Conservation (phyloP, 1,140 invertebrate species). For the Microplitis mediator region DNA sequence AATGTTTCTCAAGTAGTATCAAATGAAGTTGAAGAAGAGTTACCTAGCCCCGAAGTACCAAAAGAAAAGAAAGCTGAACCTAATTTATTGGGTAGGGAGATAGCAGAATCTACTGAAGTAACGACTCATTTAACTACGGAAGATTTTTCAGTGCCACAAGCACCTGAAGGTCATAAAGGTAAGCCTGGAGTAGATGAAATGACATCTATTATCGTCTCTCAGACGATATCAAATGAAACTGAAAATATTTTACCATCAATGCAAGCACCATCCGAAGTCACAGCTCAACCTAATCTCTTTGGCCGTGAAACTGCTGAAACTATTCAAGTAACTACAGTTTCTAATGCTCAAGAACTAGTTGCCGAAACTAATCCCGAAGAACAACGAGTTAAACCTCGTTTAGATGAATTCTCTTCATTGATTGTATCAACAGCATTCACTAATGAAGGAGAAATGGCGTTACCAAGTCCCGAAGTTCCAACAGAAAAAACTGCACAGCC, state of each 20-base stretch:
- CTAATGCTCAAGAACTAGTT: slow-evolving; percentile 27
- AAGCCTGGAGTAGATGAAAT: slow-evolving; percentile 38
- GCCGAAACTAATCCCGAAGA: slow-evolving; percentile 27
- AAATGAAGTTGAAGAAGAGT: slow-evolving; percentile 39
- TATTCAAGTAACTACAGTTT: slow-evolving; percentile 35
- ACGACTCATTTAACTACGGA: slow-evolving; percentile 30
- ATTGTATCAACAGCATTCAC: slow-evolving; percentile 40
- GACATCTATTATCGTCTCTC: slow-evolving; percentile 39
- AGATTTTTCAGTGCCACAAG: slow-evolving; percentile 3
- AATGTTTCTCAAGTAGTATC: slow-evolving; percentile 32
- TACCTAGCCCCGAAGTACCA: slow-evolving; percentile 29
- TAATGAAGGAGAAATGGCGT: slow-evolving; percentile 42
- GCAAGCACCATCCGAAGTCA: slow-evolving; percentile 31
- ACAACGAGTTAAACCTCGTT: slow-evolving; percentile 24
- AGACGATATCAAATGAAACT: slow-evolving; percentile 39
- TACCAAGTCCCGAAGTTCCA: slow-evolving; percentile 25
- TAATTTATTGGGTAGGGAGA: slow-evolving; percentile 41
- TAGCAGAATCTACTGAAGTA: slow-evolving; percentile 42
- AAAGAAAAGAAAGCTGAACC: slow-evolving; percentile 36
- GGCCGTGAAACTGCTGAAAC: slow-evolving; percentile 44
- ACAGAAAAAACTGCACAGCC: slow-evolving; percentile 25
- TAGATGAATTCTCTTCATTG: slow-evolving; percentile 35
- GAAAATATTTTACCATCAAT: slow-evolving; percentile 34
- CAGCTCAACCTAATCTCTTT: slow-evolving; percentile 34
- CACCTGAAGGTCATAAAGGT: slow-evolving; percentile 41